phyloP scores from a whole-genome alignment of 1,140 invertebrate species.

The Chironomus striatipennis region DNA sequence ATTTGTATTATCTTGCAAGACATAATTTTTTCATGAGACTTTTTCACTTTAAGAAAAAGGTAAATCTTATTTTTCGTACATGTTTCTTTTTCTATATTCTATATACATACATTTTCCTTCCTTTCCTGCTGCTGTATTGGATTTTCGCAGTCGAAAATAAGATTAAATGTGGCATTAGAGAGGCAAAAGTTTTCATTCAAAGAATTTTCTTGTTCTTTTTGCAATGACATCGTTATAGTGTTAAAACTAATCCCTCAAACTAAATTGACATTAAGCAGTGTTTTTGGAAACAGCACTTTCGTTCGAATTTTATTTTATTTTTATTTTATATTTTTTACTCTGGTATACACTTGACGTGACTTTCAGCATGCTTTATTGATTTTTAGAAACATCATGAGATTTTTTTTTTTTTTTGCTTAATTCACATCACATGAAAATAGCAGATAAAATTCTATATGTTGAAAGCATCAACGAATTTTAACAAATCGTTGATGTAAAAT shows the following conservation, averaged over 20 bases:
- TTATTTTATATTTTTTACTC: too few species aligned
- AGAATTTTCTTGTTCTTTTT: background rate
- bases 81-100: background rate
- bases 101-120: too few species aligned
- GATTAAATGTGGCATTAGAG: slow-evolving; percentile 12
- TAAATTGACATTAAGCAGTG: slow-evolving; percentile 13
- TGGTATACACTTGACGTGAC: background rate
- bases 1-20: background rate
- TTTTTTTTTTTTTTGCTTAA: background rate
- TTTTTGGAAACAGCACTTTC: background rate
- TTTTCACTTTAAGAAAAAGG: slow-evolving; percentile 8
- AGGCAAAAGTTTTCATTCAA: slow-evolving; percentile 14
- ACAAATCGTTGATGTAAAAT: slow-evolving; percentile 15
- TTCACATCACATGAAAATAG: background rate
- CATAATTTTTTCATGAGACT: slow-evolving; percentile 11
- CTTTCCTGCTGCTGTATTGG: background rate
- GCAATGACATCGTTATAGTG: slow-evolving; percentile 12
- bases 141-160: slow-evolving; percentile 3
- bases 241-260: slow-evolving; percentile 2
- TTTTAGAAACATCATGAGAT: slow-evolving; percentile 7
- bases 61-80: background rate
- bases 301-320: background rate
- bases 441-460: background rate
- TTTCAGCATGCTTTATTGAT: slow-evolving; percentile 1
- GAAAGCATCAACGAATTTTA: slow-evolving; percentile 6